Conservation (phyloP, 1,140 invertebrate species). For the Pogonomyrmex californicus region DNA sequence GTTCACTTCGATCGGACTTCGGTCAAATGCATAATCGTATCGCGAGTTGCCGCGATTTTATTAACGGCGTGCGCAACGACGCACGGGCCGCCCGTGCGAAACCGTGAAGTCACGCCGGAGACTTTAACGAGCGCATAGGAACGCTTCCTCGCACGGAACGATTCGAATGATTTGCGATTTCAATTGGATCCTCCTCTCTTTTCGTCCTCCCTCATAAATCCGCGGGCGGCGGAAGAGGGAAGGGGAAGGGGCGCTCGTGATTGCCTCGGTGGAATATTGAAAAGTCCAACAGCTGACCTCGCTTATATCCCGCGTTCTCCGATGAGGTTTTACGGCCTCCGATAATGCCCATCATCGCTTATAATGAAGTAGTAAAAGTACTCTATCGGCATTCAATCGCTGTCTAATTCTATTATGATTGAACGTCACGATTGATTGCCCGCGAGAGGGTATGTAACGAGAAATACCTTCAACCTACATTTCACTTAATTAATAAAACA, state of each 20-base stretch:
- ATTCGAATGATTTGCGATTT: slow-evolving; percentile 67
- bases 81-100: not conserved
- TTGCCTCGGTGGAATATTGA: slow-evolving; percentile 51
- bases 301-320: slow-evolving; percentile 27
- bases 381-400: not conserved
- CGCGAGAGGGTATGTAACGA: not conserved
- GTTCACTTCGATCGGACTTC: slow-evolving; percentile 42
- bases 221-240: not conserved
- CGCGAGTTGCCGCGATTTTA: not conserved
- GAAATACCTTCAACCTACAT: not conserved
- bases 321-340: not conserved
- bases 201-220: not conserved
- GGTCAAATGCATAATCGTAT: slow-evolving; percentile 1
- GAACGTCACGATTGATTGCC: not conserved
- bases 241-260: not conserved
- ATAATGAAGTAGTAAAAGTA: slow-evolving; percentile 54
- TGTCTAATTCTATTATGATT: slow-evolving; percentile 18
- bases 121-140: slow-evolving; percentile 70
- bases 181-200: slow-evolving; percentile 51
- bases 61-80: not conserved
- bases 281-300: slow-evolving; percentile 64
- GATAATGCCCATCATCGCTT: slow-evolving; percentile 38
- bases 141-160: slow-evolving; percentile 16
- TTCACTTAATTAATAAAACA: not conserved
- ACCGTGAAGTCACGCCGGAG: slow-evolving; percentile 43